These are phyloP conservation scores for Drosophila putrida DNA, from an alignment of 2,888 invertebrate species.

Conservation along the genomic window DNA sequence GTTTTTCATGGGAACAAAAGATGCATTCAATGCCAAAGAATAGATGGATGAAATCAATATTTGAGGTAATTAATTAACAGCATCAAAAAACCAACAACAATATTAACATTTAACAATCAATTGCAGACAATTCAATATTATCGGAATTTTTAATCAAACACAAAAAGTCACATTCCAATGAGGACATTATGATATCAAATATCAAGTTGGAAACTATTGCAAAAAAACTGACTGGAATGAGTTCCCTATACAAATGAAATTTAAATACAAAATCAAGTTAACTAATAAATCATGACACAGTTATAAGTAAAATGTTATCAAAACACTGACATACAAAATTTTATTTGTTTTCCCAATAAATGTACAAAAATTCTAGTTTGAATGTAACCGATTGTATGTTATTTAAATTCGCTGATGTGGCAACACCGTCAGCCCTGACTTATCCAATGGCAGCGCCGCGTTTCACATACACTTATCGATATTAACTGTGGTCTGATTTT, in stretches of 20 bases:
- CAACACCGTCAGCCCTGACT: slow-evolving; percentile 24
- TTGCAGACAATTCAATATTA: slow-evolving; percentile 65
- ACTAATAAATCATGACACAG: not conserved
- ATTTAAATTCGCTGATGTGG: slow-evolving; percentile 40
- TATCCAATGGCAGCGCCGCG: too few relatives aligned
- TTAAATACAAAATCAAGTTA: slow-evolving; percentile 1
- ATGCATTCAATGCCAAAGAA: slow-evolving; percentile 61
- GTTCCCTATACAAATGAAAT: not conserved
- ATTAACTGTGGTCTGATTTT: slow-evolving; percentile 39
- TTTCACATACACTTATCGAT: slow-evolving; percentile 26
- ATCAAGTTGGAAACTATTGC: not conserved
- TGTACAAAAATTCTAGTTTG: slow-evolving; percentile 15
- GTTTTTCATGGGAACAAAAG: slow-evolving; percentile 79
- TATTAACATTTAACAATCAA: slow-evolving; percentile 74
- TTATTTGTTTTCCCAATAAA: slow-evolving; percentile 12
- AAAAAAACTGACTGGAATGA: not conserved
- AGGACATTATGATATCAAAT: slow-evolving; percentile 15
- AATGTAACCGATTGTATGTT: slow-evolving; percentile 37
- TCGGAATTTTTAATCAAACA: slow-evolving; percentile 17
- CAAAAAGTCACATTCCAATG: slow-evolving; percentile 28
- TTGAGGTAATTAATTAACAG: slow-evolving; percentile 81
- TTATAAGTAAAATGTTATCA: slow-evolving; percentile 5
- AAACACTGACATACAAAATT: slow-evolving; percentile 5
- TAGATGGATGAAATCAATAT: slow-evolving; percentile 73
- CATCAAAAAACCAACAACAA: slow-evolving; percentile 61